Evolutionary conservation across 2,113 vertebrate genomes (phyloP).

Genomic region (Agelaius tricolor): DNA sequence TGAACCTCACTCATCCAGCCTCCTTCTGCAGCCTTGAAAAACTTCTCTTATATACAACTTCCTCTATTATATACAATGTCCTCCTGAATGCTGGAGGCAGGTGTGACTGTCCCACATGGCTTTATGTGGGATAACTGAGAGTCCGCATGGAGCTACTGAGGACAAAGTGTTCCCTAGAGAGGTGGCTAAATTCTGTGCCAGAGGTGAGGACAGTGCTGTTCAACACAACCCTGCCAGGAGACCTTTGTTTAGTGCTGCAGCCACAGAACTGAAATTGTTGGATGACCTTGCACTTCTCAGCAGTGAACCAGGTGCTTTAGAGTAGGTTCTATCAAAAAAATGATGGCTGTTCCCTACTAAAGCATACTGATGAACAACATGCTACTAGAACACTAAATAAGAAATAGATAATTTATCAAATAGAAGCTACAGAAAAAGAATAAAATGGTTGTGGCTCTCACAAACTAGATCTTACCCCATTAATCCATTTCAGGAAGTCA

Average conservation of each 20-base stretch:
- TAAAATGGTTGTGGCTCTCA: neutral
- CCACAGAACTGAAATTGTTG: neutral
- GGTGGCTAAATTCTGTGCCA: neutral
- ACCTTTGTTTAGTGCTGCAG: neutral
- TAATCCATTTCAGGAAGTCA: neutral
- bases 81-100: neutral
- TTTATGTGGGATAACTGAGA: neutral
- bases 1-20: neutral
- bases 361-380: neutral
- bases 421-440: neutral
- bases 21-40: neutral
- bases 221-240: neutral
- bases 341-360: neutral
- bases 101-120: neutral
- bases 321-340: neutral
- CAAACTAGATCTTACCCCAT: neutral
- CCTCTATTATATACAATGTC: too few relatives aligned
- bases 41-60: neutral
- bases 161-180: neutral
- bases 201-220: neutral
- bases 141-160: neutral
- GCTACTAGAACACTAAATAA: neutral
- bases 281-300: rapidly evolving
- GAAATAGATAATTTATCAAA: neutral
- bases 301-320: neutral